Percentiles rank a stretch among this genome's conserved stretches.
Evolutionary conservation across 2,888 invertebrate genomes (phyloP).

Genomic region (Philaethria dido): DNA sequence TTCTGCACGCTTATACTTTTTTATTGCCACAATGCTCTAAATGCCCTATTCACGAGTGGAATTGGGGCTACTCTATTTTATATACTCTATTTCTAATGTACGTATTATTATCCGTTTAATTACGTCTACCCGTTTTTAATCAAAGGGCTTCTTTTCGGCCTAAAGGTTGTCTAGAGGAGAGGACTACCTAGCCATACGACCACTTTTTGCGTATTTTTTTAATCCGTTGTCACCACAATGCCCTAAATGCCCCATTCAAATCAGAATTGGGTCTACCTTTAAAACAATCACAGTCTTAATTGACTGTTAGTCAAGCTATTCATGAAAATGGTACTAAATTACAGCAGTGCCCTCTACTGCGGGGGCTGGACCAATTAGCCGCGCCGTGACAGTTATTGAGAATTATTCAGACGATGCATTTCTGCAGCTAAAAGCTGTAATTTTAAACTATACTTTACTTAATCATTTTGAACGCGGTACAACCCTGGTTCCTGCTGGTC

Average conservation of each 20-base stretch:
- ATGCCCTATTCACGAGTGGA: not conserved
- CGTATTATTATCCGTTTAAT: too few relatives aligned
- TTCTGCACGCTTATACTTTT: not conserved
- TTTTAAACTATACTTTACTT: constrained; percentile 15
- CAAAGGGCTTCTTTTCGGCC: too few relatives aligned
- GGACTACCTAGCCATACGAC: too few relatives aligned
- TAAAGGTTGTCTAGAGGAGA: too few relatives aligned
- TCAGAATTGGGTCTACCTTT: not conserved
- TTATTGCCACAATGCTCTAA: not conserved
- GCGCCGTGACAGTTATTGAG: constrained; percentile 27
- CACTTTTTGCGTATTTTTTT: too few relatives aligned
- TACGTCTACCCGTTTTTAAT: too few relatives aligned
- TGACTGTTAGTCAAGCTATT: constrained; percentile 14
- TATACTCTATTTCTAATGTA: too few relatives aligned
- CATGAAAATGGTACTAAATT: constrained; percentile 5
- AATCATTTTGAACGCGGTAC: constrained; percentile 6
- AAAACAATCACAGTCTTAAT: constrained; percentile 13
- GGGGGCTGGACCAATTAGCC: constrained; percentile 32
- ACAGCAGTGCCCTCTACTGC: not conserved
- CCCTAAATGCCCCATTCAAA: not conserved
- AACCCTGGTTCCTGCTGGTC: not conserved
- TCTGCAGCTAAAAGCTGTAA: constrained; percentile 26
- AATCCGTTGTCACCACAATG: not conserved
- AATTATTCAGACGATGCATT: constrained; percentile 36
- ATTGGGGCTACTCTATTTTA: not conserved